Evolutionary conservation across 2,113 vertebrate species (phyloP).

Genomic region (Tursiops truncatus): DNA sequence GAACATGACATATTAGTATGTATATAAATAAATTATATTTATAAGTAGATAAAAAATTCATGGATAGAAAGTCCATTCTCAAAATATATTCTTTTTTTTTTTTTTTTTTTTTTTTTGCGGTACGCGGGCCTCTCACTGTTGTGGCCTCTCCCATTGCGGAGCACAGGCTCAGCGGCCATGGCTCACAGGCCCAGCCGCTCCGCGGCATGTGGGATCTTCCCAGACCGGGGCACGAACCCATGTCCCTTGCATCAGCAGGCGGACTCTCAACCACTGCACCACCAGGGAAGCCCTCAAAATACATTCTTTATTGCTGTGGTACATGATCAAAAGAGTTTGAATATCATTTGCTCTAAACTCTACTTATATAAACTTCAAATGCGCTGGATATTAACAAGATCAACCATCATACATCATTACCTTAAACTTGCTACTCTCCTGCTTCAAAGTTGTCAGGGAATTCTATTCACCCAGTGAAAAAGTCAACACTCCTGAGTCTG

Average conservation of each 20-base stretch:
- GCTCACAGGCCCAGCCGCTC: no score
- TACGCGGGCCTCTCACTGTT: no score
- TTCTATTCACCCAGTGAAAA: neutral
- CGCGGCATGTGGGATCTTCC: no score
- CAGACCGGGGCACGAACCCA: no score
- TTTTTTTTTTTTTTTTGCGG: no score
- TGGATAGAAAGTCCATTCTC: neutral
- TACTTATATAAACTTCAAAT: neutral
- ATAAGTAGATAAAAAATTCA: neutral
- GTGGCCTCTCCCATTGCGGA: no score
- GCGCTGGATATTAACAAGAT: neutral
- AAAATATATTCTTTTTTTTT: neutral
- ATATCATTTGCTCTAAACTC: neutral
- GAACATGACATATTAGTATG: neutral
- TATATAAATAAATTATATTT: neutral
- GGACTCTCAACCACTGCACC: no score
- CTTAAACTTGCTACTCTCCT: neutral
- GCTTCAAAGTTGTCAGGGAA: neutral
- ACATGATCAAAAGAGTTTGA: neutral
- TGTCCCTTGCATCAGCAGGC: no score
- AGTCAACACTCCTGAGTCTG: neutral
- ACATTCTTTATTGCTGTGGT: neutral
- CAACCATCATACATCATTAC: neutral
- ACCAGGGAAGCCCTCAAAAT: neutral
- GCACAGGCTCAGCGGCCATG: no score